Evolutionary conservation across 2,888 invertebrate species (phyloP), one percentile per base, ranked within the genome.

Genomic region (Dioctria linearis): DNA sequence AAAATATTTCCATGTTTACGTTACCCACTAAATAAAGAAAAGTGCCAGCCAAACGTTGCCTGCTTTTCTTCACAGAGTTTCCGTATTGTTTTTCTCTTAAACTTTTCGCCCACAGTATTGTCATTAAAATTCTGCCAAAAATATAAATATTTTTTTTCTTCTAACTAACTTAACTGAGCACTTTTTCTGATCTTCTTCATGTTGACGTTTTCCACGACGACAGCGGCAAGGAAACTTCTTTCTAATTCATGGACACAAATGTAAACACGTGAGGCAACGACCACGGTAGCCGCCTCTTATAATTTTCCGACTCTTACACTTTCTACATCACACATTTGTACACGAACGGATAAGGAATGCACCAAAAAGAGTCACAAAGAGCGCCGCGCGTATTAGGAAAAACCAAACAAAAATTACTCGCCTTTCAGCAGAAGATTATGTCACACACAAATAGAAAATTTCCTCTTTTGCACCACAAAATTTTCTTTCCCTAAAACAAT

Each of bases 101-200:
- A 9, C 42, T 37, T 40, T 3, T 65, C 42, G 8, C 57, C 13
- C 25, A 59, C 25, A 13, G 3, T 25, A 59, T 13, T 42, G 42
- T 9, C 65, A 37, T 63, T 39, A 63, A 39, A 39, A 63, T 63
- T 63, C 13, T 42, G 65, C 25, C 25, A 2, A 25, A 25, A 25
- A 25, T 25, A 25, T 25, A 25, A 25, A 25, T n/a, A n/a, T 25
- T 25, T 25, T 25, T 0, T 25, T 65, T 65, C 11, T 65, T 42
- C 42, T 42, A 65, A 65, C 42, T 25, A 25, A 65, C 65, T 65
- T 65, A 65, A 42, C 65, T 65, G 40, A 65, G 42, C 42, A 65
- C 42, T 65, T 65, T 11, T 65, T 65, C 65, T 65, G 40, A 42
- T 40, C 42, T 65, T 65, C 65, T 42, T 65, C 65, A 65, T 65